Evolutionary conservation across 2,888 invertebrate species (phyloP).

Genomic region (Drosophila sordidapex): DNA sequence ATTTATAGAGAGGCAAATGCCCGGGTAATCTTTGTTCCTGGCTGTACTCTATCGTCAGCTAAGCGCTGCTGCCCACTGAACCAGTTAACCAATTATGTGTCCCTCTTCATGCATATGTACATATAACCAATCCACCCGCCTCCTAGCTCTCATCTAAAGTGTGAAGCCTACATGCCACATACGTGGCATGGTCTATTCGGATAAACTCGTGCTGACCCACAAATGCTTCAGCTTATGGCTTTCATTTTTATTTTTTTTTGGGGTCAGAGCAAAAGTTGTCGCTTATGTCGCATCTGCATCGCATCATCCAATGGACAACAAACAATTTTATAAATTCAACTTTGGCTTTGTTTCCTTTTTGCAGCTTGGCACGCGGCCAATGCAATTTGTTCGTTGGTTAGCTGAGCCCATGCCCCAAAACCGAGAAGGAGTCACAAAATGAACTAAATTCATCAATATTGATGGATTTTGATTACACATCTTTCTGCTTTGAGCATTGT

Average conservation of each 20-base stretch:
- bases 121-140: background rate
- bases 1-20: constrained; percentile 43
- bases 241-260: constrained; percentile 44
- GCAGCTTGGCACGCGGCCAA: constrained; percentile 54
- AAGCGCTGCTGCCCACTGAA: constrained; percentile 31
- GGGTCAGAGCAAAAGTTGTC: constrained; percentile 59
- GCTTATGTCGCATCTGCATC: constrained; percentile 48
- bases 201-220: constrained; percentile 60
- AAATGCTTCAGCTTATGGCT: constrained; percentile 70
- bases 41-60: constrained; percentile 10
- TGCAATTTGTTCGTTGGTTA: constrained; percentile 30
- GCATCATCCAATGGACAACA: constrained; percentile 51
- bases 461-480: constrained; percentile 40
- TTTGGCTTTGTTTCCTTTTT: constrained; percentile 9
- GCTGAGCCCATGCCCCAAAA: constrained; percentile 20
- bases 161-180: background rate
- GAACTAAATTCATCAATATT: constrained; percentile 41
- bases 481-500: background rate
- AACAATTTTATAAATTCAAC: constrained; percentile 41
- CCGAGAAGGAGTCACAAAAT: constrained; percentile 39
- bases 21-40: constrained; percentile 23
- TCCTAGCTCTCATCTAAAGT: background rate
- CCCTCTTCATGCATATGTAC: background rate
- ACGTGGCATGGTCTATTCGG: constrained; percentile 12
- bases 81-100: constrained; percentile 57